Percentiles rank a stretch among this genome's conserved stretches.
Conservation (phyloP, 92 coral and sea anemone species). For the Porites lobata region DNA sequence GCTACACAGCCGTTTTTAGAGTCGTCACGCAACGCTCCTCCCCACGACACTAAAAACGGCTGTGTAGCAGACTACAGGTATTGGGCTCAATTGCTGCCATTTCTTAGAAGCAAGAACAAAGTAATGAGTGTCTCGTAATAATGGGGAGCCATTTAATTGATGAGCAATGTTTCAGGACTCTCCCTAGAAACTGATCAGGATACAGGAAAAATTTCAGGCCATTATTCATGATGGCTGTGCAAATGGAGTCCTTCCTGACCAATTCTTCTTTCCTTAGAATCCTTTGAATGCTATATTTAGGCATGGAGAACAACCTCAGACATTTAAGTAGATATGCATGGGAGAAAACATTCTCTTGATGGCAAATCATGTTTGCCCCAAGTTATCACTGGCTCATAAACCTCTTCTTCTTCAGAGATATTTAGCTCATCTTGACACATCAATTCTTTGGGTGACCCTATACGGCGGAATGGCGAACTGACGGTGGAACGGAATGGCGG, state of each 20-base stretch:
- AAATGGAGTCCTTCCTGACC: constrained; percentile 2
- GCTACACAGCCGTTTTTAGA: no score
- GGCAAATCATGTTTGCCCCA: constrained; percentile 40
- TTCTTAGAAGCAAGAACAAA: constrained; percentile 6
- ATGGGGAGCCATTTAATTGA: not conserved
- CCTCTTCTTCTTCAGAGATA: constrained; percentile 27
- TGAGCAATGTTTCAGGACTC: constrained; percentile 10
- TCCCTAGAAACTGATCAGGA: constrained; percentile 16
- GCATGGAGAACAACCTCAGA: constrained; percentile 33
- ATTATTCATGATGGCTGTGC: constrained; percentile 40
- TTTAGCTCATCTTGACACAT: constrained; percentile 10
- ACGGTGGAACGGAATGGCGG: no score
- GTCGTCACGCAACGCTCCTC: no score
- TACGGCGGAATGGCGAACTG: no score
- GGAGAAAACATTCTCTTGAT: constrained; percentile 2
- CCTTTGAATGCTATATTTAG: constrained; percentile 28
- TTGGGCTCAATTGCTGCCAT: not conserved
- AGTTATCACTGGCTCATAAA: constrained; percentile 1
- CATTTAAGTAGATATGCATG: not conserved
- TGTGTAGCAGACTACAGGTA: not conserved
- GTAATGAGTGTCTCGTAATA: constrained; percentile 6
- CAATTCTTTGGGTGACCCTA: not conserved
- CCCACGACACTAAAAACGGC: no score
- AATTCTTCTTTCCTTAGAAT: constrained; percentile 15
- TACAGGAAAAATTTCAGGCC: constrained; percentile 40